Conservation (phyloP, 64 coral and sea anemone genomes). For the Dendronephthya gigantea region DNA sequence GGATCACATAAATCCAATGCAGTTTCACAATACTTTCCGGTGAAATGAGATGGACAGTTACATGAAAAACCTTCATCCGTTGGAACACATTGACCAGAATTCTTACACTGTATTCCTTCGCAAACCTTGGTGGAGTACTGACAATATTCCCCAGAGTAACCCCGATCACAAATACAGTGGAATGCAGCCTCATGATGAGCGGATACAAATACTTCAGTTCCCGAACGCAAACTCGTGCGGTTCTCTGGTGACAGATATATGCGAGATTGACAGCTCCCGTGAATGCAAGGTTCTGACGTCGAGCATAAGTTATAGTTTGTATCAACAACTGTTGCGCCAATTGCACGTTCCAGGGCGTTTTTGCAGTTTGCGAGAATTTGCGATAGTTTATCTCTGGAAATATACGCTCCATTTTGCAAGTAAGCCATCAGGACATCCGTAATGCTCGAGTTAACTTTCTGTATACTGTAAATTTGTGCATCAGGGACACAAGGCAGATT, state of each 20-base stretch:
- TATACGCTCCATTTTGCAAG: constrained; percentile 18
- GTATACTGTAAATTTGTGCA: constrained; percentile 57
- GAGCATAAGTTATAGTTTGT: constrained; percentile 74
- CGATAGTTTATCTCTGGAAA: constrained; percentile 36
- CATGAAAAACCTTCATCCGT: constrained; percentile 53
- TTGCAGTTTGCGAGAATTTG: constrained; percentile 47
- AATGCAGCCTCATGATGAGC: constrained; percentile 65
- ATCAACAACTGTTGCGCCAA: constrained; percentile 35
- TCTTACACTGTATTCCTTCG: constrained; percentile 45
- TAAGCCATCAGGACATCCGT: constrained; percentile 61
- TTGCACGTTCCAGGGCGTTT: constrained; percentile 40
- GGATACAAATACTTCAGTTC: constrained; percentile 59
- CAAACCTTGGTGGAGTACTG: constrained; percentile 55
- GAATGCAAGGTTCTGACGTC: constrained; percentile 43
- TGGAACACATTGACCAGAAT: constrained; percentile 53
- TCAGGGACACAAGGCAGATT: constrained; percentile 24
- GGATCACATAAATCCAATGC: constrained; percentile 61
- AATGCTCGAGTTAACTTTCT: constrained; percentile 7
- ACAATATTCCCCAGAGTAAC: constrained; percentile 55
- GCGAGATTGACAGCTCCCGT: constrained; percentile 66
- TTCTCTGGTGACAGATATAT: constrained; percentile 38
- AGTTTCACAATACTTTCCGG: constrained; percentile 55
- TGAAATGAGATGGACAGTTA: constrained; percentile 54
- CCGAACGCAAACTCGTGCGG: constrained; percentile 13
- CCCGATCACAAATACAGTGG: constrained; percentile 47